phyloP scores from a whole-genome alignment of 2,113 vertebrate genomes.

The Meleagris gallopavo region DNA sequence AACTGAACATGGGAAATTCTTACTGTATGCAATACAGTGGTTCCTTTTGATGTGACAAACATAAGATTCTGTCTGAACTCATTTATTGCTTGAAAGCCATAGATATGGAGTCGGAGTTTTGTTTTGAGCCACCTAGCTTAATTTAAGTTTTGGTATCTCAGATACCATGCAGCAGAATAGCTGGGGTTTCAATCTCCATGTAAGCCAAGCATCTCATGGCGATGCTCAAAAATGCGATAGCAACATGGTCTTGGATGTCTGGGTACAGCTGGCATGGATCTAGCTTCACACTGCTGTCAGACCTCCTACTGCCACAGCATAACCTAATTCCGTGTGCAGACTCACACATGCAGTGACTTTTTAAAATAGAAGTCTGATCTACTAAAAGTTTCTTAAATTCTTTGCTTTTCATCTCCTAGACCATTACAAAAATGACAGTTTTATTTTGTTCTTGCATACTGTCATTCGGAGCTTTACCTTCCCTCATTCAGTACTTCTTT shows the following conservation, averaged over 20 bases:
- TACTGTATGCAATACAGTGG: conserved; percentile 5
- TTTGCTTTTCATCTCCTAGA: conserved; percentile 38
- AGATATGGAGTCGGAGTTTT: background rate
- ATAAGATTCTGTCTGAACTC: background rate
- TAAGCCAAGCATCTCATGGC: background rate
- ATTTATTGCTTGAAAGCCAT: background rate
- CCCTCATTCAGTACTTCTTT: background rate
- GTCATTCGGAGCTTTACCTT: conserved; percentile 5
- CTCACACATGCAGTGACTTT: background rate
- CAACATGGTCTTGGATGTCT: background rate
- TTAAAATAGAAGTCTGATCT: conserved; percentile 1
- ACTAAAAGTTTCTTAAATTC: conserved; percentile 21
- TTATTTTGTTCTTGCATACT: conserved; percentile 1
- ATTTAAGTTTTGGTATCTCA: background rate
- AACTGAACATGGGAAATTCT: conserved; percentile 41
- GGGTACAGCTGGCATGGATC: background rate
- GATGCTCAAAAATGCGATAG: background rate
- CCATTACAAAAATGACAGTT: background rate
- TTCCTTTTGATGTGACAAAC: background rate
- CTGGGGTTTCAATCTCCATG: background rate
- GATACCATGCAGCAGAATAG: background rate
- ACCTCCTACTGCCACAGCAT: background rate
- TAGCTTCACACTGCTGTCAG: background rate
- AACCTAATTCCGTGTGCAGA: conserved; percentile 28
- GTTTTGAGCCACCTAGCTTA: background rate